These are phyloP conservation scores for Elgaria multicarinata DNA, from an alignment of 2,113 vertebrate species.

Conservation along the genomic window DNA sequence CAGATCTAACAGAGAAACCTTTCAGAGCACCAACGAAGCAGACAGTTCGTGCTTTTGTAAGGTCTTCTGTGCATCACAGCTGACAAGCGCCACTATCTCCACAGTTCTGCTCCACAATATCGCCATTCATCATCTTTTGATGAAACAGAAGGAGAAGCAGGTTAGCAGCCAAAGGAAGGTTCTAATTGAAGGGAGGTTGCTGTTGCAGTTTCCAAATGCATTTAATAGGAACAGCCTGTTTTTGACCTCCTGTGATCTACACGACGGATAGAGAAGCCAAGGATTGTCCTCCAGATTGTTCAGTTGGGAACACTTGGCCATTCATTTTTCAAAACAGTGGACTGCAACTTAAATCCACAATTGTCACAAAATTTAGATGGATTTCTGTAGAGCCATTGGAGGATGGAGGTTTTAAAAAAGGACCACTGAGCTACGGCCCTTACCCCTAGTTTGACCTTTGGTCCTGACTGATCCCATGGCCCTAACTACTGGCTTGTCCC, in stretches of 20 bases:
- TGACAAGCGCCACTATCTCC: background rate
- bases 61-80: background rate
- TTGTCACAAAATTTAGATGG: background rate
- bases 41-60: slow-evolving; percentile 18
- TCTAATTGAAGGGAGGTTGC: slow-evolving; percentile 8
- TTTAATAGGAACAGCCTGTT: background rate
- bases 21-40: slow-evolving; percentile 20
- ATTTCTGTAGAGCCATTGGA: background rate
- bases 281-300: background rate
- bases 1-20: slow-evolving; percentile 4
- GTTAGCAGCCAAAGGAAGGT: slow-evolving; percentile 17
- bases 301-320: background rate
- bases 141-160: slow-evolving; percentile 6
- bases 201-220: slow-evolving; percentile 22
- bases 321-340: background rate
- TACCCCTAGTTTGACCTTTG: too few species aligned
- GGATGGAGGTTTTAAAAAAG: background rate
- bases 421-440: too few species aligned
- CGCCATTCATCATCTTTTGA: slow-evolving; percentile 36
- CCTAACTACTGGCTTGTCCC: too few species aligned
- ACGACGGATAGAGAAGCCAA: background rate
- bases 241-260: slow-evolving; percentile 16
- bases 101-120: slow-evolving; percentile 11
- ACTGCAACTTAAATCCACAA: background rate
- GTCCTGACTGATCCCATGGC: too few species aligned